phyloP scores from a whole-genome alignment of 1,140 invertebrate genomes.

The Ridgeia piscesae region DNA sequence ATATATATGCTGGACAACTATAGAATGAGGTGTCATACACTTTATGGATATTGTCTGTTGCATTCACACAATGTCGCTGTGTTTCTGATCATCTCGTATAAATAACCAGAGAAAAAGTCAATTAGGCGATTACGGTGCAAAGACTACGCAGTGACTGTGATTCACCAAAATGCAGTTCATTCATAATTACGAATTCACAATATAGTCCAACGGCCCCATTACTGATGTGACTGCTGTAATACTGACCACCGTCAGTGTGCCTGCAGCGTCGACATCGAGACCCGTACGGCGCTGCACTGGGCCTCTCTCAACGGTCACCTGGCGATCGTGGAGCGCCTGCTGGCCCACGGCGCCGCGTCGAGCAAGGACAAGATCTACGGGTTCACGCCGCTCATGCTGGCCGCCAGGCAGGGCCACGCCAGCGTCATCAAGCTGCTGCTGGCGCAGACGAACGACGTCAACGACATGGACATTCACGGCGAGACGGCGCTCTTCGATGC shows the following conservation, averaged over 20 bases:
- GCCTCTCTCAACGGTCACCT: constrained; percentile 10
- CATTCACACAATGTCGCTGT: no score
- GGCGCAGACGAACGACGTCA: background rate
- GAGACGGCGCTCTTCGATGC: constrained; percentile 12
- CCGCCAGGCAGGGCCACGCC: background rate
- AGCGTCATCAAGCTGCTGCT: background rate
- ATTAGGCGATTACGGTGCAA: no score
- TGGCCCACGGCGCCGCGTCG: background rate
- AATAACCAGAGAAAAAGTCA: no score
- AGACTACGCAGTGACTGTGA: no score
- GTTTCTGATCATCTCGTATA: no score
- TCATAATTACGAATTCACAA: no score
- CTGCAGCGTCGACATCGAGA: background rate
- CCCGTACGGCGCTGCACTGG: constrained; percentile 11
- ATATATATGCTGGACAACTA: no score
- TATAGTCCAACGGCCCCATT: no score
- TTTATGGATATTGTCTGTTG: no score
- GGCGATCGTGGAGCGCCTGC: background rate
- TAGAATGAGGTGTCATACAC: no score
- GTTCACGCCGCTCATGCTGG: constrained; percentile 13
- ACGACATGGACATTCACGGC: background rate
- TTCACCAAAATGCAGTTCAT: no score
- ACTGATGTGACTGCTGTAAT: no score
- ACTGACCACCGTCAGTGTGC: background rate
- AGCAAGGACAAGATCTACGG: constrained; percentile 15